These are phyloP conservation scores for Acrocera orbiculus DNA, from an alignment of 2,888 invertebrate genomes.

Conservation along the genomic window DNA sequence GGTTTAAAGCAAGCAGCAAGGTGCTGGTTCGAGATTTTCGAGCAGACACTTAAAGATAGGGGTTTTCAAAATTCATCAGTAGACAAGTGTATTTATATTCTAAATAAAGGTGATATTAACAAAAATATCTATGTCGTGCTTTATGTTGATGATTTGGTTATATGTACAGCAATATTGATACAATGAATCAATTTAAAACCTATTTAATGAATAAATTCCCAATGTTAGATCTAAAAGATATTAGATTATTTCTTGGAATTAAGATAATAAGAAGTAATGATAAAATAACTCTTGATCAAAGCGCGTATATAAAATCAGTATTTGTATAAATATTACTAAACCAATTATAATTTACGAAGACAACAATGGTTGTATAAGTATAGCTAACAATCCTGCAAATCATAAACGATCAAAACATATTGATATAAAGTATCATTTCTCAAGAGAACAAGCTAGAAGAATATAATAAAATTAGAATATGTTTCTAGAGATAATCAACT, in stretches of 20 bases:
- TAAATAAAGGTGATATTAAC: slow-evolving; percentile 3
- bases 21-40: slow-evolving; percentile 10
- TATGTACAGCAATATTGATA: slow-evolving; percentile 8
- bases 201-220: slow-evolving; percentile 13
- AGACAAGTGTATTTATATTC: slow-evolving; percentile 13
- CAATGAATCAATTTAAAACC: slow-evolving; percentile 12
- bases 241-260: slow-evolving; percentile 13
- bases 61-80: slow-evolving; percentile 10
- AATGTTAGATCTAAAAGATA: slow-evolving; percentile 14
- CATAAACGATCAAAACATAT: too few species aligned
- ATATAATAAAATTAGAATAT: too few species aligned
- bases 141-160: slow-evolving; percentile 6
- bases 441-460: too few species aligned
- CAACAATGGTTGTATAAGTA: too few species aligned
- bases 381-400: too few species aligned
- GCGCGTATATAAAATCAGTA: slow-evolving; percentile 9
- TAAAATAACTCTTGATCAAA: slow-evolving; percentile 7
- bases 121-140: slow-evolving; percentile 9
- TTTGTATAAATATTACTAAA: too few species aligned
- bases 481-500: too few species aligned
- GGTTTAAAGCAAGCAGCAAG: slow-evolving; percentile 11
- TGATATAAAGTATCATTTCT: too few species aligned
- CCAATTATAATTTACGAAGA: too few species aligned
- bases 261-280: slow-evolving; percentile 9
- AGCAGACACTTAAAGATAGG: slow-evolving; percentile 9